Evolutionary conservation across 1,140 invertebrate genomes (phyloP).

Genomic region (Caenorhabditis inopinata): DNA sequence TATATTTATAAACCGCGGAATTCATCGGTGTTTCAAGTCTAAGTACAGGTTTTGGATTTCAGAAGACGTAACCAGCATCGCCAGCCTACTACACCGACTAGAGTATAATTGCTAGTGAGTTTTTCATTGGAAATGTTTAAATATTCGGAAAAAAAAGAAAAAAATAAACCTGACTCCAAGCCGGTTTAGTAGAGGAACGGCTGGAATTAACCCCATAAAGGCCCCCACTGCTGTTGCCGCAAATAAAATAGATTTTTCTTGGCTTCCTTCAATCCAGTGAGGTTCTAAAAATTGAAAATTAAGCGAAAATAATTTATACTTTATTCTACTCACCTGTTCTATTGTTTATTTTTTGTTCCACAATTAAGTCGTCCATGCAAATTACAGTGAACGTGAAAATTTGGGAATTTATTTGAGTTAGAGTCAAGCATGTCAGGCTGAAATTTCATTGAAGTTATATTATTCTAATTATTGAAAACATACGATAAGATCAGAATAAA

Average conservation of each 20-base stretch:
- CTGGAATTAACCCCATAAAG: constrained; percentile 7
- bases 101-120: no score
- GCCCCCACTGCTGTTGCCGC: constrained; percentile 39
- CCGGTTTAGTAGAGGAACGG: constrained; percentile 12
- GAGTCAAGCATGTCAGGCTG: constrained; percentile 36
- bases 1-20: not conserved
- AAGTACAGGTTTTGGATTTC: not conserved
- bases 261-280: constrained; percentile 25
- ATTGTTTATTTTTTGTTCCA: constrained; percentile 2
- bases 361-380: constrained; percentile 45
- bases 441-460: not conserved
- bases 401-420: constrained; percentile 35
- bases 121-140: no score
- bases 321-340: not conserved
- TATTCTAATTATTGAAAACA: not conserved
- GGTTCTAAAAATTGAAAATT: not conserved
- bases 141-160: not conserved
- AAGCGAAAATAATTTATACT: not conserved
- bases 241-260: constrained; percentile 37
- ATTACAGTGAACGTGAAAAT: constrained; percentile 48
- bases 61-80: constrained; percentile 3
- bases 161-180: not conserved
- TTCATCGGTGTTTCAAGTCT: not conserved
- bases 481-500: not conserved
- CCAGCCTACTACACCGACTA: not conserved